These are phyloP conservation scores for Bombus superbus DNA, from an alignment of 1,140 invertebrate species.

Conservation along the genomic window DNA sequence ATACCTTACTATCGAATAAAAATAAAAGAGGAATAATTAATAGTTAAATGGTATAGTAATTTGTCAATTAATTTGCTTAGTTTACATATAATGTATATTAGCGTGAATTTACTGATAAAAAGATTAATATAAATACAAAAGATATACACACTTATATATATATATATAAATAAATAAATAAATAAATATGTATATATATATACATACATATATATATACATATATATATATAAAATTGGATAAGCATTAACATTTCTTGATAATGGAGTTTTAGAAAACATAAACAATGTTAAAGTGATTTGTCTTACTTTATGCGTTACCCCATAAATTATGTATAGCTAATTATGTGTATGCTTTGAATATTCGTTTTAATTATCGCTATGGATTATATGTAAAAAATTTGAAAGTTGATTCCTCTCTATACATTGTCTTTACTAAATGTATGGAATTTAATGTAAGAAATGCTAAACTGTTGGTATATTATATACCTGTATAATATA, in stretches of 20 bases:
- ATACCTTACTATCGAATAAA: neutral
- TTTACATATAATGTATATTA: slow-evolving; percentile 20
- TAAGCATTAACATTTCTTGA: slow-evolving; percentile 53
- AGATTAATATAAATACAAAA: slow-evolving; percentile 52
- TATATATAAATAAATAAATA: slow-evolving; percentile 11
- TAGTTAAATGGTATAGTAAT: slow-evolving; percentile 26
- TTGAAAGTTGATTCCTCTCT: slow-evolving; percentile 56
- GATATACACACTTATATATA: slow-evolving; percentile 10
- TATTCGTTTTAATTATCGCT: slow-evolving; percentile 56
- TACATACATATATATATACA: neutral
- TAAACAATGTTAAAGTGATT: slow-evolving; percentile 49
- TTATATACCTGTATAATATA: slow-evolving; percentile 52
- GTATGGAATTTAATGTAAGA: slow-evolving; percentile 55
- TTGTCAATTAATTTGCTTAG: slow-evolving; percentile 17
- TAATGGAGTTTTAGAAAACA: slow-evolving; percentile 50
- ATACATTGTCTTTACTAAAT: slow-evolving; percentile 57
- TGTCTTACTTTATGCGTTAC: slow-evolving; percentile 58
- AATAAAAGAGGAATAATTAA: slow-evolving; percentile 19
- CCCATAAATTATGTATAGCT: slow-evolving; percentile 51
- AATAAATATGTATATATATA: neutral
- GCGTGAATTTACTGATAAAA: slow-evolving; percentile 57
- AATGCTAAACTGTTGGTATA: slow-evolving; percentile 45
- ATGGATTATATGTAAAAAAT: slow-evolving; percentile 53
- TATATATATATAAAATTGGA: slow-evolving; percentile 28
- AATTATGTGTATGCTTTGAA: slow-evolving; percentile 56